Evolutionary conservation across 1,140 invertebrate species (phyloP).

Genomic region (Drosophila insularis): DNA sequence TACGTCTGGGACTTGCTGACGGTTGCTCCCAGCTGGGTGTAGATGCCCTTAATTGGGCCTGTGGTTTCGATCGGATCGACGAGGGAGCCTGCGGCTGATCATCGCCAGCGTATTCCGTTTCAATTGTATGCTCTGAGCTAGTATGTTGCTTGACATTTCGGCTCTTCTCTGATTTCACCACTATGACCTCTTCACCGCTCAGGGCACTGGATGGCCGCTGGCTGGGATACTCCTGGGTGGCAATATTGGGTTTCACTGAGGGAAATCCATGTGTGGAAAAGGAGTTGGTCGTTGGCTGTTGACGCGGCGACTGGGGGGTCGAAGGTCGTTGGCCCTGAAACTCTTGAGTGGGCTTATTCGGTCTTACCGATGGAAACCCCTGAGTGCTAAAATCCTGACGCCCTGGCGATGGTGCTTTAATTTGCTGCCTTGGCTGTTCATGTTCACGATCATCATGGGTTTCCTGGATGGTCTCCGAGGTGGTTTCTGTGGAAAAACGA

Average conservation of each 20-base stretch:
- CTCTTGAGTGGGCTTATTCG: constrained; percentile 60
- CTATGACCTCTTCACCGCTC: constrained; percentile 56
- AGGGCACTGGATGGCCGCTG: constrained; percentile 48
- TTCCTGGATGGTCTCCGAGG: constrained; percentile 74
- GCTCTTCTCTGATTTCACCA: constrained; percentile 57
- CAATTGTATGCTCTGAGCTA: constrained; percentile 56
- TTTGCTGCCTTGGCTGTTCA: background rate
- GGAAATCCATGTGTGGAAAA: constrained; percentile 80
- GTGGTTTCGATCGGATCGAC: background rate
- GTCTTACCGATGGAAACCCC: constrained; percentile 55
- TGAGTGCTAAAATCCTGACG: constrained; percentile 54
- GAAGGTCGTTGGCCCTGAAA: constrained; percentile 42
- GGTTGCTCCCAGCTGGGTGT: constrained; percentile 55
- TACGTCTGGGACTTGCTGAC: constrained; percentile 26
- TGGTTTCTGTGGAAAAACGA: constrained; percentile 74
- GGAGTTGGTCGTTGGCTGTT: constrained; percentile 29
- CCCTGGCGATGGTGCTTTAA: constrained; percentile 19
- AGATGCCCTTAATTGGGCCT: constrained; percentile 11
- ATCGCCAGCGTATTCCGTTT: constrained; percentile 48
- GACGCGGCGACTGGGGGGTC: constrained; percentile 28
- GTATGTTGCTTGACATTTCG: constrained; percentile 65
- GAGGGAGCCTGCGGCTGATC: constrained; percentile 12
- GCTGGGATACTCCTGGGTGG: constrained; percentile 68
- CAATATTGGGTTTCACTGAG: constrained; percentile 72
- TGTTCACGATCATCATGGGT: constrained; percentile 48